Base-by-base conservation (phyloP, 2,797 vertebrate species). In the Borostomias antarcticus region DNA sequence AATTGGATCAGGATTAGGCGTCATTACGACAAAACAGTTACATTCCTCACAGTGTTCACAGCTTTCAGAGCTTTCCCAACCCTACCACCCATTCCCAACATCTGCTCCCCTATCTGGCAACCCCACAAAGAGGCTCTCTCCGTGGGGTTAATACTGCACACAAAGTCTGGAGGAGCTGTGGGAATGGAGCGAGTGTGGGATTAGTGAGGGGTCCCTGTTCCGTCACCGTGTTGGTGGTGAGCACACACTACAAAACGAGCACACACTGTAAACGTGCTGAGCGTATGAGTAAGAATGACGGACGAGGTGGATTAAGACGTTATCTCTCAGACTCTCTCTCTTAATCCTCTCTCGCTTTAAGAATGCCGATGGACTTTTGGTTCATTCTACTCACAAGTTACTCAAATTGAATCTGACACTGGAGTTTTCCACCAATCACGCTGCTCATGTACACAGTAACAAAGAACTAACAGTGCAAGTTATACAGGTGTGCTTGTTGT, bases 1-100 rank as follows among this genome's bases (percentile, higher is more conserved):
- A 66, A 69, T 23, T 60, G 33, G 9, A 33, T 62, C 32, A 64
- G 75, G 69, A 78, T 76, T 78, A 76, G 32, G 47, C 26, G 37
- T 62, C 25, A 47, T 28, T 62, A 30, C 47, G 52, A 68, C 68
- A 45, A 33, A 23, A 58, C 56, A 56, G 23, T 9, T 25, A 65
- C 76, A 72, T 68, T 72, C 70, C 59, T 67, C 62, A 47, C 66
- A 69, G 54, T 48, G 40, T 43, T 75, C 25, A 54, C 40, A 63
- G 50, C 56, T 71, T 62, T 32, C n/a, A n/a, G 63, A 66, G 33
- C 37, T 74, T 76, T 76, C 60, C 62, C 60, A 66, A 66, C 65
- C 51, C 28, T 57, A 52, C 32, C 43, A 62, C 50, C 56, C 52
- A 64, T 32, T 64, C 29, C 26, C 26, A 69, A 53, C 63, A 60